Conservation (phyloP, 2,113 vertebrate species). For the Ageneiosus marmoratus region DNA sequence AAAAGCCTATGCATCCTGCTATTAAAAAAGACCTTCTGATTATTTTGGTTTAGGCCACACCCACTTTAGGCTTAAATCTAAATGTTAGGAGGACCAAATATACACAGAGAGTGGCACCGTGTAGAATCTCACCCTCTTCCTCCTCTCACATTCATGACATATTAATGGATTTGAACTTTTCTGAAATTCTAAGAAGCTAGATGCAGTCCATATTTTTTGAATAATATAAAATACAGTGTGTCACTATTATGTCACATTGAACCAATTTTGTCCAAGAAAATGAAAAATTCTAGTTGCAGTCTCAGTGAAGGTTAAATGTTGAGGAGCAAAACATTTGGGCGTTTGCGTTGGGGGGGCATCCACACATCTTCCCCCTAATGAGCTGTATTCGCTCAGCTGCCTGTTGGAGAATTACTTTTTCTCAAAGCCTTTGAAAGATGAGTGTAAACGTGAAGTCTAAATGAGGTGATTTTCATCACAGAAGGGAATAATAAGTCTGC, state of each 20-base stretch:
- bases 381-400: background rate
- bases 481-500: constrained; percentile 68
- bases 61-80: no score
- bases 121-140: background rate
- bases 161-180: background rate
- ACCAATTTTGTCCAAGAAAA: background rate
- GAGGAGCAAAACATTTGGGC: background rate
- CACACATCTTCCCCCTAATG: background rate
- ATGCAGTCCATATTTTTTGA: background rate
- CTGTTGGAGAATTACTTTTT: constrained; percentile 56
- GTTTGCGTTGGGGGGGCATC: background rate
- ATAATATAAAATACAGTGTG: background rate
- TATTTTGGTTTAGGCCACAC: no score
- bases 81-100: no score
- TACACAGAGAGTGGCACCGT: no score
- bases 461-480: constrained; percentile 74
- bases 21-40: no score
- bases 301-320: background rate
- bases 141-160: background rate
- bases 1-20: no score
- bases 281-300: background rate
- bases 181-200: background rate
- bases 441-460: constrained; percentile 67
- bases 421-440: constrained; percentile 64
- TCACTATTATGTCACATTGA: background rate